Conservation (phyloP, 2,797 vertebrate genomes). For the Mus spretus region DNA sequence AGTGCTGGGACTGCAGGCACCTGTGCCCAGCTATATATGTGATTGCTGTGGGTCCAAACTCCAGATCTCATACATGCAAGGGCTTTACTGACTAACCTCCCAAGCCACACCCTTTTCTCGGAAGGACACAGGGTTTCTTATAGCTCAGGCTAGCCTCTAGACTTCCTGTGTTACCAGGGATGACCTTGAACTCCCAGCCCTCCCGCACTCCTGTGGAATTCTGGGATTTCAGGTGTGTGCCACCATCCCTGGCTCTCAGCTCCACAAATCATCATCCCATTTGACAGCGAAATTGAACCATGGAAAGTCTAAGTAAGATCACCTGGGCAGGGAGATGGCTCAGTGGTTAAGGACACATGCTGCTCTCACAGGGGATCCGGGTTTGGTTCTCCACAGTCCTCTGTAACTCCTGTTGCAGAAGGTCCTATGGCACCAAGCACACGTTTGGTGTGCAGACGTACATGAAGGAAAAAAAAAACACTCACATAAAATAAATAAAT, state of each 20-base stretch:
- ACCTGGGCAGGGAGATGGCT: background rate
- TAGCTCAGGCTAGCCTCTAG: background rate
- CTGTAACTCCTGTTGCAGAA: background rate
- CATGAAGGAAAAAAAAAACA: background rate
- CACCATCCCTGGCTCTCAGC: background rate
- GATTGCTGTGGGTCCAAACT: background rate
- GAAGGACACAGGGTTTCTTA: background rate
- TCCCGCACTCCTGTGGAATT: background rate
- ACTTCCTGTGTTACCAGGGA: background rate
- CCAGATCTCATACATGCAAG: background rate
- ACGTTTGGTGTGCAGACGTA: background rate
- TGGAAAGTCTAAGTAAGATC: background rate
- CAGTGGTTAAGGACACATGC: background rate
- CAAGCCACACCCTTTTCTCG: background rate
- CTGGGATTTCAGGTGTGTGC: background rate
- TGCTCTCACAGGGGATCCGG: background rate
- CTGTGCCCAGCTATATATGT: background rate
- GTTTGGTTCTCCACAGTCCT: background rate
- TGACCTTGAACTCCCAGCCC: background rate
- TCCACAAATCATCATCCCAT: rapidly evolving
- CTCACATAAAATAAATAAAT: background rate
- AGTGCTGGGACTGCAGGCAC: background rate
- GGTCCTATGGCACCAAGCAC: too few relatives aligned
- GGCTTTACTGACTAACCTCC: background rate
- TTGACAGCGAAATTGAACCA: background rate